Evolutionary conservation across 1,140 invertebrate genomes (phyloP), one percentile per base, ranked within the genome.

Genomic region (Palaemon carinicauda): DNA sequence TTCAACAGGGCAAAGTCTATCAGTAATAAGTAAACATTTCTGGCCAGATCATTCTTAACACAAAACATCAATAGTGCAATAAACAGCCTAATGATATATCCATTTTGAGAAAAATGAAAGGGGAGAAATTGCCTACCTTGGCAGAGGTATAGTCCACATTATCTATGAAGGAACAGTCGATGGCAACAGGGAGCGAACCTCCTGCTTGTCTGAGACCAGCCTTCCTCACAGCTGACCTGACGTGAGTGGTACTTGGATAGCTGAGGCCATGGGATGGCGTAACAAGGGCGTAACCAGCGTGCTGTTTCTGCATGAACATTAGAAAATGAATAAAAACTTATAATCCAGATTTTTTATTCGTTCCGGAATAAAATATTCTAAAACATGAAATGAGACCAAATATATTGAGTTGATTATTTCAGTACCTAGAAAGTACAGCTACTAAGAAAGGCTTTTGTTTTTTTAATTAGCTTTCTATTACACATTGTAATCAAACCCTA

Each of bases 141-240:
- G 96, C 96, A 27, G 96, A 96, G 1, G 96, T 97, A 91, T 96
- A 97, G 92, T 97, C 96, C 3, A 95, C 95, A 60, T 95, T 95
- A 92, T 96, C 96, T 83, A 96, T 95, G 91, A 95, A 95, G 91
- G 95, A 92, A 90, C 96, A 96, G 90, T 97, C 96, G 21, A 97
- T 93, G 27, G 87, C 88, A 33, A 89, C 73, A 10, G 88, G 88
- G 12, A 87, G 50, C 17, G 54, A 78, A 19, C 74, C 79, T 21
- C 86, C 80, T 10, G 80, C 86, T 73, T 87, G 80, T 31, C 73
- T n/a, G 17, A 87, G 79, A n/a, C 82, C 82, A 29, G 82, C 82
- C 50, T 85, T 85, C 56, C 82, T 85, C 53, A 85, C 75, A 60
- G 82, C 54, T 31, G 75, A 54, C 1, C 82, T 53, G 82, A 85